These are phyloP conservation scores for Podabrus alpinus DNA, from an alignment of 2,888 invertebrate species.

Conservation along the genomic window DNA sequence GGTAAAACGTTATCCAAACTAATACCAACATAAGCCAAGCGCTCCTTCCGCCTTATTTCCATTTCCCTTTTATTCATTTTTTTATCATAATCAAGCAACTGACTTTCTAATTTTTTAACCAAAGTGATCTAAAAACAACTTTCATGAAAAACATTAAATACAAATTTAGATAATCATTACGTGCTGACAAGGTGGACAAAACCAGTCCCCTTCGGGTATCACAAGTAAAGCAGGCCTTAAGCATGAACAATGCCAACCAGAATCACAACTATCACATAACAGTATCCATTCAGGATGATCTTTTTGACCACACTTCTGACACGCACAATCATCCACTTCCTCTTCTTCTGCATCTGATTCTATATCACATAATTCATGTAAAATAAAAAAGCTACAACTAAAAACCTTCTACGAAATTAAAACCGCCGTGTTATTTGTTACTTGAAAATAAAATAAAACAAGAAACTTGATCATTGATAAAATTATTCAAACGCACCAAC, in stretches of 20 bases:
- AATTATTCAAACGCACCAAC: background rate
- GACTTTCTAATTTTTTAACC: conserved; percentile 73
- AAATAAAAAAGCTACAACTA: background rate
- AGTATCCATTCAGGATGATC: conserved; percentile 98
- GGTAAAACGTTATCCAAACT: conserved; percentile 73
- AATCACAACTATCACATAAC: conserved; percentile 93
- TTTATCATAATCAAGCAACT: conserved; percentile 77
- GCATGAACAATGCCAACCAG: conserved; percentile 97
- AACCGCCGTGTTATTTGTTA: background rate
- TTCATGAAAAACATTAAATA: conserved; percentile 2
- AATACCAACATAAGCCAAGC: conserved; percentile 75
- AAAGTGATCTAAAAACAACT: conserved; percentile 60
- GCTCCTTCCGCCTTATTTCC: conserved; percentile 69
- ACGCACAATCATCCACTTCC: conserved; percentile 71
- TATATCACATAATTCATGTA: conserved; percentile 29
- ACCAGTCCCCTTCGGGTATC: conserved; percentile 98
- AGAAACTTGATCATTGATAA: background rate
- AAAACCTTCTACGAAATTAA: background rate
- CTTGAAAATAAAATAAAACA: background rate
- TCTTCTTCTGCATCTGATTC: conserved; percentile 48
- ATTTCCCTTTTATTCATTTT: conserved; percentile 68
- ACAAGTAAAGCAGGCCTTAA: conserved; percentile 89
- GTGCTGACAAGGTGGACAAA: conserved; percentile 96
- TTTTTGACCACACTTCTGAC: conserved; percentile 86
- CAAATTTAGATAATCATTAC: conserved; percentile 59